These are phyloP conservation scores for Drosophila repleta DNA, from an alignment of 1,140 invertebrate genomes.

Conservation along the genomic window DNA sequence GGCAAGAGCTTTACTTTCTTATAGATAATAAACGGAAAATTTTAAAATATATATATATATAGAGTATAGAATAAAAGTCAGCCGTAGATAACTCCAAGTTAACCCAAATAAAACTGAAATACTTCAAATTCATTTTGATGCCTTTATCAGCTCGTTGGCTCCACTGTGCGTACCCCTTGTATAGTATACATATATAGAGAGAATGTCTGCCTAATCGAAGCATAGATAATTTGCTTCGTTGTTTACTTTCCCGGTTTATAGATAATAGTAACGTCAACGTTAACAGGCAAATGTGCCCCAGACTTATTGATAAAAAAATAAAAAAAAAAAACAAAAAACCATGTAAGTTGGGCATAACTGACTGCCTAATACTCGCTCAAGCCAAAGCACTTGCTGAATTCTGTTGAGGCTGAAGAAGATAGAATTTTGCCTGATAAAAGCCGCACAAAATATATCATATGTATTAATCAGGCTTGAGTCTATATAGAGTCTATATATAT, in stretches of 20 bases:
- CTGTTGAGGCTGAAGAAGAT: no score
- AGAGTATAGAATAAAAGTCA: not conserved
- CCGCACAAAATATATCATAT: no score
- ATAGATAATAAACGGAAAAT: constrained; percentile 19
- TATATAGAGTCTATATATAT: no score
- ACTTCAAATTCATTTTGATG: not conserved
- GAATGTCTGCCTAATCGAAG: constrained; percentile 65
- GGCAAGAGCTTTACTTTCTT: constrained; percentile 2
- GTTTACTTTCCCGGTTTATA: constrained; percentile 76
- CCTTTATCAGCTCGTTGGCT: not conserved
- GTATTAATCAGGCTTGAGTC: no score
- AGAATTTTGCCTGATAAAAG: no score
- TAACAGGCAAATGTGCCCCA: constrained; percentile 34
- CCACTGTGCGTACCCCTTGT: constrained; percentile 49
- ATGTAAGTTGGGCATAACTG: no score
- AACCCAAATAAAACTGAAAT: no score
- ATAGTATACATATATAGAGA: not conserved
- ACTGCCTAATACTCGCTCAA: no score
- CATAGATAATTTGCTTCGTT: constrained; percentile 74
- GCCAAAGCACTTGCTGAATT: no score
- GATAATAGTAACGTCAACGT: constrained; percentile 61
- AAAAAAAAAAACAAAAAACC: constrained; percentile 2
- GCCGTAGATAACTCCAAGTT: not conserved
- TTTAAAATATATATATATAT: not conserved
- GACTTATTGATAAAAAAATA: constrained; percentile 60